phyloP scores from a whole-genome alignment of 2,113 vertebrate species.

The Hemibagrus wyckioides region DNA sequence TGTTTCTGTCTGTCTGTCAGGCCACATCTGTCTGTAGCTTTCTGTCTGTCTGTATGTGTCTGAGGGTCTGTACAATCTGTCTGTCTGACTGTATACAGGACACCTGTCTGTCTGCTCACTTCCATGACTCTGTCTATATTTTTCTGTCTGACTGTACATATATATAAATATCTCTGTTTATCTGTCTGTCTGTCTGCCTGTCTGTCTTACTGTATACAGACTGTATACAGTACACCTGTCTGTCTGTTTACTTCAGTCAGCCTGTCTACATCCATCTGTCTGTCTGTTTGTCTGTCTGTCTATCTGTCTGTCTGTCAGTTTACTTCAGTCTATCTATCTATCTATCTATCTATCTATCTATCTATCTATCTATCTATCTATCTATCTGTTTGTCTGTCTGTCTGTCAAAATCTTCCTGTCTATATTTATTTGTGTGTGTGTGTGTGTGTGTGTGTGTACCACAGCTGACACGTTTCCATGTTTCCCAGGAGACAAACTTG shows the following conservation, averaged over 20 bases:
- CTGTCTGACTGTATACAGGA: not conserved
- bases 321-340: not conserved
- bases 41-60: not conserved
- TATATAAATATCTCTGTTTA: not conserved
- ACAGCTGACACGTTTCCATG: conserved; percentile 87
- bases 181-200: not conserved
- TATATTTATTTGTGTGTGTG: not conserved
- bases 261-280: not conserved
- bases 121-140: not conserved
- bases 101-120: not conserved
- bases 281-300: not conserved
- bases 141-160: not conserved
- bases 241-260: too few relatives aligned
- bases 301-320: not conserved
- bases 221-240: not conserved
- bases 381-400: not conserved
- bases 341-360: not conserved
- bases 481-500: conserved; percentile 87
- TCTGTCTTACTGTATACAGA: not conserved
- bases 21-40: not conserved
- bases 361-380: not conserved
- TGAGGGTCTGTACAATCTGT: too few relatives aligned
- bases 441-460: not conserved
- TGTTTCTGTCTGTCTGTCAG: not conserved
- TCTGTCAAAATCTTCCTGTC: not conserved